These are phyloP conservation scores for Oryzias curvinotus DNA, from an alignment of 2,113 vertebrate genomes.

Conservation along the genomic window DNA sequence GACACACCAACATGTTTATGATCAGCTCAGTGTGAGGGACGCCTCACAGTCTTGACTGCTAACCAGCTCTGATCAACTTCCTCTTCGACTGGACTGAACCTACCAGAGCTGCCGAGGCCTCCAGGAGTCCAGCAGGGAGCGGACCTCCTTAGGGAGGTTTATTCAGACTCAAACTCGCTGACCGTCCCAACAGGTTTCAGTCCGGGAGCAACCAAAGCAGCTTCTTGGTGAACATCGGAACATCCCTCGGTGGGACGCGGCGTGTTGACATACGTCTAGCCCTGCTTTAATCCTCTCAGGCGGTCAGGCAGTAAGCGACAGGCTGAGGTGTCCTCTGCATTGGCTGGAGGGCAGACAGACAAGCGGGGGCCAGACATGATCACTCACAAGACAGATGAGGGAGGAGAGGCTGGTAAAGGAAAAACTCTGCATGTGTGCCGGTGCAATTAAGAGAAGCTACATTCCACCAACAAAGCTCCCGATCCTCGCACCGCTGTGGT, in stretches of 20 bases:
- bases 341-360: constrained; percentile 11
- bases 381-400: constrained; percentile 16
- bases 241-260: not conserved
- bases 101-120: constrained; percentile 13
- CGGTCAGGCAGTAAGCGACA: constrained; percentile 46
- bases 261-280: constrained; percentile 17
- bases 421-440: not conserved
- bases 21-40: constrained; percentile 58
- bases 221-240: constrained; percentile 4
- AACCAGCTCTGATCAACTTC: constrained; percentile 52
- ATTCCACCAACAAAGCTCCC: not conserved
- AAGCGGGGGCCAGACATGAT: constrained; percentile 35
- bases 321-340: constrained; percentile 2
- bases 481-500: not conserved
- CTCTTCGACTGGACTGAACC: constrained; percentile 1
- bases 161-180: no score
- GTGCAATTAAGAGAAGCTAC: not conserved
- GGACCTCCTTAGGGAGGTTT: no score
- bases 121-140: not conserved
- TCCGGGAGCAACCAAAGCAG: no score
- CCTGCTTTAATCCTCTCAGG: constrained; percentile 22
- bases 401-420: not conserved
- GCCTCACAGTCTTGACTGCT: constrained; percentile 16
- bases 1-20: constrained; percentile 60
- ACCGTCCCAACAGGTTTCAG: no score